A percentile compares a stretch with the other conserved stretches of the same genome.
phyloP scores from a whole-genome alignment of 2,113 vertebrate genomes.

The Felis catus region DNA sequence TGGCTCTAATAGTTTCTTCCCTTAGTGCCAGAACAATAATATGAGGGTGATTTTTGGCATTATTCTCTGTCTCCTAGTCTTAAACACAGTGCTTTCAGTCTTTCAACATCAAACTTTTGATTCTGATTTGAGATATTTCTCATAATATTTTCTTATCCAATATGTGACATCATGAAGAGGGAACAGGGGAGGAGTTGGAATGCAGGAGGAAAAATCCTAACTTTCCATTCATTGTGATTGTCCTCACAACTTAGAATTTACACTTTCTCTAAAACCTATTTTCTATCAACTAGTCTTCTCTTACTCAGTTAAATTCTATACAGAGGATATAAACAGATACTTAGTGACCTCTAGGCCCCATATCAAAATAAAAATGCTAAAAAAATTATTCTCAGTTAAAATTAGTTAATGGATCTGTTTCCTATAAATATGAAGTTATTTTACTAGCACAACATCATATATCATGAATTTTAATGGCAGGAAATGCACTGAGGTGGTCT shows the following conservation, averaged over 20 bases:
- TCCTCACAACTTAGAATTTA: neutral
- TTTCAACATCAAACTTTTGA: neutral
- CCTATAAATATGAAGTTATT: neutral
- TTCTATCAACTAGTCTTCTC: neutral
- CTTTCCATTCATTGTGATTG: neutral
- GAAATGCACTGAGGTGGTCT: neutral
- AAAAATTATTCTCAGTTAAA: neutral
- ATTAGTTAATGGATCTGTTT: neutral
- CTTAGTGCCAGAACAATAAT: neutral
- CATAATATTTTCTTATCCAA: neutral
- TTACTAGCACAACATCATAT: neutral
- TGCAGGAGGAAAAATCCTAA: too few species aligned
- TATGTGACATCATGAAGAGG: neutral
- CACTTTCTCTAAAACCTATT: neutral
- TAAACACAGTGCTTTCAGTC: neutral
- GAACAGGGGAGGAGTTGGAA: neutral
- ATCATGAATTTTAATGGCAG: neutral
- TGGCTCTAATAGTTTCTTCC: neutral
- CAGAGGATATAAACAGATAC: neutral
- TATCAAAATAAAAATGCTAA: neutral
- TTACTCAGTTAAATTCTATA: neutral
- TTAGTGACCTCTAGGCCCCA: neutral
- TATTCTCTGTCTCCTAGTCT: neutral
- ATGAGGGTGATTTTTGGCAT: neutral
- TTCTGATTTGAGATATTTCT: neutral